Percentiles rank a stretch among this genome's conserved stretches.
Conservation (phyloP, 2,113 vertebrate species). For the Willisornis vidua region DNA sequence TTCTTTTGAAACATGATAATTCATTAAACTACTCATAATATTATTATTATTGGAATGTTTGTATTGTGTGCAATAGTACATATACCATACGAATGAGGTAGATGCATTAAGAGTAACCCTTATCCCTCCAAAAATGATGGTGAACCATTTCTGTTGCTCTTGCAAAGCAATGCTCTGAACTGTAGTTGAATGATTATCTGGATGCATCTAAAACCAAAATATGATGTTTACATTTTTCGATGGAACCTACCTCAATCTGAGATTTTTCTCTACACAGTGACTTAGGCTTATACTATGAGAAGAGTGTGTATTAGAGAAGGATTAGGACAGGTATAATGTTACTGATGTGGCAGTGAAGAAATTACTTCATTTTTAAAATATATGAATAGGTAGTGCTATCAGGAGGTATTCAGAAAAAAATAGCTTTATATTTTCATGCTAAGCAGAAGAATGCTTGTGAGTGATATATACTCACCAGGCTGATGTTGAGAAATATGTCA, state of each 20-base stretch:
- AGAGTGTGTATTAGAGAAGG: background rate
- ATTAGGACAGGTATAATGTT: background rate
- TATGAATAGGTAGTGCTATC: background rate
- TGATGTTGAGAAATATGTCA: background rate
- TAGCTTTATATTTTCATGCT: slow-evolving; percentile 1
- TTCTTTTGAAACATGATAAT: background rate
- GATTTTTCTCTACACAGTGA: background rate
- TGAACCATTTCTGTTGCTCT: background rate
- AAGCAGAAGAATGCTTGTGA: background rate
- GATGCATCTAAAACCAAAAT: background rate
- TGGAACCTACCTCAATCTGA: background rate
- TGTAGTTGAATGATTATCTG: background rate
- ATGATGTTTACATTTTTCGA: background rate
- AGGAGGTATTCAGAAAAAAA: slow-evolving; percentile 14
- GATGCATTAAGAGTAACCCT: background rate
- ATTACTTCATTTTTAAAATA: background rate
- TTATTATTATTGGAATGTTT: background rate
- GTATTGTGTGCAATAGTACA: background rate
- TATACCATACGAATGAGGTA: background rate
- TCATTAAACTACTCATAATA: background rate
- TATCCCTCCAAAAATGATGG: background rate
- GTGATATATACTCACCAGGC: background rate
- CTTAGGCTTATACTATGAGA: background rate
- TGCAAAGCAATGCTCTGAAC: background rate
- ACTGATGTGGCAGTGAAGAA: background rate